Conservation (phyloP, 2,113 vertebrate genomes). For the Tyto alba region DNA sequence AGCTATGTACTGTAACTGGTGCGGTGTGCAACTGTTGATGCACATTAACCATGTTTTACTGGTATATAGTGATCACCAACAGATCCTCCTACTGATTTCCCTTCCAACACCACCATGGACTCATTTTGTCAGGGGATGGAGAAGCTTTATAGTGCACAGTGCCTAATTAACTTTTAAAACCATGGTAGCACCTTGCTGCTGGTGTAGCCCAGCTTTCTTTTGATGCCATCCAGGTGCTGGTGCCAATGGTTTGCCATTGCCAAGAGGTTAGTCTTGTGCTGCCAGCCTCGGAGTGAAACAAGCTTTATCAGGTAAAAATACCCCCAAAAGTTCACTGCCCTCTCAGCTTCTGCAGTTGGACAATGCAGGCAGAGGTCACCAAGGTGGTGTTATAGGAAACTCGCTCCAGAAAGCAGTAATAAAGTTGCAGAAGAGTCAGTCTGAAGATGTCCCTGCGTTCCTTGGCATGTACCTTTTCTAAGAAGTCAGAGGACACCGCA, state of each 20-base stretch:
- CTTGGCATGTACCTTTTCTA: neutral
- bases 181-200: neutral
- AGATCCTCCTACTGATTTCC: neutral
- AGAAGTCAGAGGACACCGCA: neutral
- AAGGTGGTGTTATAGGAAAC: neutral
- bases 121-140: neutral
- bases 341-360: neutral
- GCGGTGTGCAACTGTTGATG: neutral
- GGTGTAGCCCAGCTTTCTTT: neutral
- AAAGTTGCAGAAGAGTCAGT: neutral
- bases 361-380: neutral
- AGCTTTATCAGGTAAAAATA: neutral
- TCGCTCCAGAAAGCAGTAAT: neutral
- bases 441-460: neutral
- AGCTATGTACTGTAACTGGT: neutral
- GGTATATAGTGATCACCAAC: neutral
- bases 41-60: neutral
- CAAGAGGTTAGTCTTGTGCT: neutral
- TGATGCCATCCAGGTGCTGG: neutral
- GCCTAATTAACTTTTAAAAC: neutral
- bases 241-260: neutral
- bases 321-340: neutral
- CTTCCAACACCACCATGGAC: neutral
- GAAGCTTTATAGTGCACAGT: neutral
- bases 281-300: neutral